Conservation (phyloP, 2,797 vertebrate species). For the Lophotriccus pileatus region DNA sequence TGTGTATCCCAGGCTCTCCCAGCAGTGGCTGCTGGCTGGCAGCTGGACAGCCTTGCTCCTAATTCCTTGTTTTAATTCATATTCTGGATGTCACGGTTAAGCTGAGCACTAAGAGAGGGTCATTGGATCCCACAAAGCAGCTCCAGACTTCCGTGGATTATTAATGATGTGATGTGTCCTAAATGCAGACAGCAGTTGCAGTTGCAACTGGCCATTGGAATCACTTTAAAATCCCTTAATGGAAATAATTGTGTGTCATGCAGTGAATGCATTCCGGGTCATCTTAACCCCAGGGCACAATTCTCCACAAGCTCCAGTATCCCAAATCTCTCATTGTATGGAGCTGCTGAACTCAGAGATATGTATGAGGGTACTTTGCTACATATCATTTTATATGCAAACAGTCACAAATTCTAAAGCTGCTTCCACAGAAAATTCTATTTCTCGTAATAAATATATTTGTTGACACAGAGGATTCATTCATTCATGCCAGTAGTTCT, state of each 20-base stretch:
- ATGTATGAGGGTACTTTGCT: background rate
- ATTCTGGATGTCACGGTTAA: background rate
- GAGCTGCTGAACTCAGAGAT: background rate
- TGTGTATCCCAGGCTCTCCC: background rate
- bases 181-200: background rate
- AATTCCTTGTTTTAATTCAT: background rate
- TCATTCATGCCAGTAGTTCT: background rate
- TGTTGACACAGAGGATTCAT: background rate
- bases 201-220: background rate
- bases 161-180: background rate
- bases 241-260: slow-evolving; percentile 31
- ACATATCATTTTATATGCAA: background rate
- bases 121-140: background rate
- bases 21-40: background rate
- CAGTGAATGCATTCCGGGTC: background rate
- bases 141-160: background rate
- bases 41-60: background rate
- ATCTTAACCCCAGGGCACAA: background rate
- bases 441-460: background rate
- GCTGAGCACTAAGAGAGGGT: background rate
- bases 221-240: slow-evolving; percentile 7
- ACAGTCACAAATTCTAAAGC: background rate
- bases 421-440: background rate
- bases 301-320: background rate
- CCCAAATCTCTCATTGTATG: background rate